Conservation (phyloP, 2,113 vertebrate genomes). For the Abramis brama region DNA sequence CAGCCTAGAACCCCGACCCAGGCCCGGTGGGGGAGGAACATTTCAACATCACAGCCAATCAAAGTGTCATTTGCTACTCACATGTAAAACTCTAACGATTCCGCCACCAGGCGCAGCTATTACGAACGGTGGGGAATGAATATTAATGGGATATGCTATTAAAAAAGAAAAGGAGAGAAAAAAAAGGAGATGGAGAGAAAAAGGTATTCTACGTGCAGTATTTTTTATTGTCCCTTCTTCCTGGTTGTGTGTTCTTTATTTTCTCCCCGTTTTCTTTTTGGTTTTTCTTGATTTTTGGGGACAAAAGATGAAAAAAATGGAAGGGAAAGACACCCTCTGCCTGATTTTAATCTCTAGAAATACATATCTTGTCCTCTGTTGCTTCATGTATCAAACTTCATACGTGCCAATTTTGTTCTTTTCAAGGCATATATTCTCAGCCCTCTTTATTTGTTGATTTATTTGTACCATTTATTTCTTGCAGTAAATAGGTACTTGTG, state of each 20-base stretch:
- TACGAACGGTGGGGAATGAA: slow-evolving; percentile 99
- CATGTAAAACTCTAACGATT: slow-evolving; percentile 99
- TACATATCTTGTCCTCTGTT: slow-evolving; percentile 88
- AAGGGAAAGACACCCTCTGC: slow-evolving; percentile 76
- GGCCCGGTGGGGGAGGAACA: slow-evolving; percentile 94
- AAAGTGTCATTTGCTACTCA: slow-evolving; percentile 99
- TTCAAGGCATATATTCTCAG: slow-evolving; percentile 65
- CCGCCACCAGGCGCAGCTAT: slow-evolving; percentile 99
- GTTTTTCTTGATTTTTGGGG: slow-evolving; percentile 76
- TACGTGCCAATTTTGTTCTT: slow-evolving; percentile 79
- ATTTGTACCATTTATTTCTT: slow-evolving; percentile 77
- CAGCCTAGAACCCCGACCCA: slow-evolving; percentile 96
- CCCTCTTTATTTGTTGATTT: slow-evolving; percentile 65
- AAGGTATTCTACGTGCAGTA: slow-evolving; percentile 99
- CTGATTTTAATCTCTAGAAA: slow-evolving; percentile 91
- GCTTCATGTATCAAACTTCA: slow-evolving; percentile 91
- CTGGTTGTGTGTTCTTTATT: slow-evolving; percentile 71
- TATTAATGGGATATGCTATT: slow-evolving; percentile 99
- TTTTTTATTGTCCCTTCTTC: slow-evolving; percentile 98
- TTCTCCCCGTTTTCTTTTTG: slow-evolving; percentile 75
- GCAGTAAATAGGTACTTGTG: slow-evolving; percentile 90
- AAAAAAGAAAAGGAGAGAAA: slow-evolving; percentile 78
- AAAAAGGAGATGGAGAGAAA: slow-evolving; percentile 62
- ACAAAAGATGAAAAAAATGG: slow-evolving; percentile 55
- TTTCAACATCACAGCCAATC: slow-evolving; percentile 99